Conservation (phyloP, 2,888 invertebrate species). For the Epistrophe grossulariae region DNA sequence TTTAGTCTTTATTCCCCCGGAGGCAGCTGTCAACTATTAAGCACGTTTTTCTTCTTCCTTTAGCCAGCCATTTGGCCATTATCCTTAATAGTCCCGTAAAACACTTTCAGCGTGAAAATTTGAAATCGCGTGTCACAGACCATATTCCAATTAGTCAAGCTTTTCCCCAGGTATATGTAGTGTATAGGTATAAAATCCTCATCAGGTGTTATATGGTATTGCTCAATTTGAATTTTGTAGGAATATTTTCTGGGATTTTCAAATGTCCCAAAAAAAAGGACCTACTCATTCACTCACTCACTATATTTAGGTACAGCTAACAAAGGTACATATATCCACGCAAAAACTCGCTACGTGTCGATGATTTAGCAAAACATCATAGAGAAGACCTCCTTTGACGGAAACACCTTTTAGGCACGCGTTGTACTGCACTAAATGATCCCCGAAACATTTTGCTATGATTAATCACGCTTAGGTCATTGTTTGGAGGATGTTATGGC, state of each 20-base stretch:
- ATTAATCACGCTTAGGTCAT: constrained; percentile 74
- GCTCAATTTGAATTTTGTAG: constrained; percentile 31
- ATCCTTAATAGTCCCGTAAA: constrained; percentile 62
- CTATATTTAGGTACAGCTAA: not conserved
- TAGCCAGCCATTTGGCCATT: constrained; percentile 20
- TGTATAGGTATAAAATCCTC: not conserved
- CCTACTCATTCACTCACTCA: constrained; percentile 10
- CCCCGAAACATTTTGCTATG: constrained; percentile 65
- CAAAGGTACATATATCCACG: not conserved
- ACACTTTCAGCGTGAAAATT: constrained; percentile 68
- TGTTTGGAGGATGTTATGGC: constrained; percentile 43
- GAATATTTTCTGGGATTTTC: constrained; percentile 11
- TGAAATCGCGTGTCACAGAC: constrained; percentile 71
- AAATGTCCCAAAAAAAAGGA: constrained; percentile 31
- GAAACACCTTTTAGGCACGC: constrained; percentile 74
- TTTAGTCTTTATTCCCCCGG: constrained; percentile 50
- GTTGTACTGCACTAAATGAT: constrained; percentile 65
- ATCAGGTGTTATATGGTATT: constrained; percentile 46
- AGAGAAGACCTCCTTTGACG: constrained; percentile 42
- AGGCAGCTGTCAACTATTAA: constrained; percentile 70
- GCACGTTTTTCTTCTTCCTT: constrained; percentile 52
- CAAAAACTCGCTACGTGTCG: constrained; percentile 69
- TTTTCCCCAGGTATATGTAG: constrained; percentile 48
- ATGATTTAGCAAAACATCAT: constrained; percentile 68
- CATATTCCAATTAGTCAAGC: constrained; percentile 74